Base-by-base conservation (phyloP, 2,888 invertebrate genomes). In the Sturmia bella region DNA sequence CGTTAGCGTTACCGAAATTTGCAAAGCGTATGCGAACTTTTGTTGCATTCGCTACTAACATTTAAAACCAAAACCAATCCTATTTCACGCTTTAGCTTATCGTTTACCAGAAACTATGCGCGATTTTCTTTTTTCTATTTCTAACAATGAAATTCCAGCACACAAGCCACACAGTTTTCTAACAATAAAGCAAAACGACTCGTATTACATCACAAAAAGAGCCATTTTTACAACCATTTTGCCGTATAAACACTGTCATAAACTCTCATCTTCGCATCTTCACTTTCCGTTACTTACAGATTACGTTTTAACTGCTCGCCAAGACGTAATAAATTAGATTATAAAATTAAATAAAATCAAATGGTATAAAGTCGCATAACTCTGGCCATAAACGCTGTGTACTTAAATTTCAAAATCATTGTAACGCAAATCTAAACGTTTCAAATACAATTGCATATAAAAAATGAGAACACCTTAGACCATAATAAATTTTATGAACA, bases 401-500 rank as follows among this genome's bases (percentile, higher is more conserved):
- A 61, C 68, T 75, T 75, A 68, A 41, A 39, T 39, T 69, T 61
- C 39, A 50, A 66, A 76, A 70, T 56, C 76, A 72, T 61, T 45
- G 59, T 54, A 76, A 76, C 69, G 76, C 61, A 68, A 52, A 68
- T 68, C 68, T 76, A 68, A 76, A 61, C 59, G 59, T 50, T 63
- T 76, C 45, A 69, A 76, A 76, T 54, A 61, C 61, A 61, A 76
- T 54, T 43, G 76, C 41, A 43, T 21, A 68, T 45, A 76, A 61
- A 74, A 78, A 78, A 70, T 78, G 74, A 50, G 70, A 82, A 82
- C 82, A 82, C 78, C 78, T 75, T 59, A 78, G 59, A 78, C 78
- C 78, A 78, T 82, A 78, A 82, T 82, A 78, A 78, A 82, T 82
- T 78, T 75, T 78, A 77, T 70, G 69, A 74, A 50, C 56, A 66